These are phyloP conservation scores for Chlorops oryzae DNA, from an alignment of 1,140 invertebrate genomes.

Conservation along the genomic window DNA sequence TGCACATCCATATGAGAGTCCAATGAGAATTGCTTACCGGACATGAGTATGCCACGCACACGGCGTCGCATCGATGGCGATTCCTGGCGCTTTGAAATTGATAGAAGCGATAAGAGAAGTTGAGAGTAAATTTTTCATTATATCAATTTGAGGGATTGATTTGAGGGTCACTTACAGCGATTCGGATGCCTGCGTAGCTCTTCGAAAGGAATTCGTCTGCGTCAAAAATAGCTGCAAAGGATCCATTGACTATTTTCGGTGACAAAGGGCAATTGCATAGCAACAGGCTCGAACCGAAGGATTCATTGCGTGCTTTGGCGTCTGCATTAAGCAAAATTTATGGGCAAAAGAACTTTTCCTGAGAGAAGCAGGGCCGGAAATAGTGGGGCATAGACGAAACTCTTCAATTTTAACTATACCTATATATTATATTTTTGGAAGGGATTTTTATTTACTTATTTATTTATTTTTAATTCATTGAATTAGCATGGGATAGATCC, in stretches of 20 bases:
- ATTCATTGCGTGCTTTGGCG: constrained; percentile 71
- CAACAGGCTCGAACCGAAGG: constrained; percentile 88
- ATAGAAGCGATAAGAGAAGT: too few species aligned
- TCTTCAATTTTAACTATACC: too few species aligned
- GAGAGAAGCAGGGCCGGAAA: too few species aligned
- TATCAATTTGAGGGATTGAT: background rate
- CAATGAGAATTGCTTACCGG: constrained; percentile 82
- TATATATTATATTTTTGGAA: too few species aligned
- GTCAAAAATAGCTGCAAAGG: constrained; percentile 92
- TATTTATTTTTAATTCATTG: too few species aligned
- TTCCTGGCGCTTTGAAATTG: constrained; percentile 35
- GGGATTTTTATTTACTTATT: too few species aligned
- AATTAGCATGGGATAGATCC: too few species aligned
- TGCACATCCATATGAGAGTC: constrained; percentile 88
- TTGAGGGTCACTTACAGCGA: constrained; percentile 37
- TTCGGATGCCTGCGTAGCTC: constrained; percentile 68
- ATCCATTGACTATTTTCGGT: constrained; percentile 94
- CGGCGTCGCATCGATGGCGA: constrained; percentile 68
- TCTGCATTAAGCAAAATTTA: constrained; percentile 50
- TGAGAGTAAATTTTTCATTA: background rate
- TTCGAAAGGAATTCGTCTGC: constrained; percentile 75
- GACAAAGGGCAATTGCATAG: constrained; percentile 93
- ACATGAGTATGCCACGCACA: constrained; percentile 79
- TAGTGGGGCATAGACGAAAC: too few species aligned
- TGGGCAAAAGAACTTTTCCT: background rate